phyloP scores from a whole-genome alignment of 30 jellyfish, hydroid and myxozoan genomes.

The Pelagia noctiluca region DNA sequence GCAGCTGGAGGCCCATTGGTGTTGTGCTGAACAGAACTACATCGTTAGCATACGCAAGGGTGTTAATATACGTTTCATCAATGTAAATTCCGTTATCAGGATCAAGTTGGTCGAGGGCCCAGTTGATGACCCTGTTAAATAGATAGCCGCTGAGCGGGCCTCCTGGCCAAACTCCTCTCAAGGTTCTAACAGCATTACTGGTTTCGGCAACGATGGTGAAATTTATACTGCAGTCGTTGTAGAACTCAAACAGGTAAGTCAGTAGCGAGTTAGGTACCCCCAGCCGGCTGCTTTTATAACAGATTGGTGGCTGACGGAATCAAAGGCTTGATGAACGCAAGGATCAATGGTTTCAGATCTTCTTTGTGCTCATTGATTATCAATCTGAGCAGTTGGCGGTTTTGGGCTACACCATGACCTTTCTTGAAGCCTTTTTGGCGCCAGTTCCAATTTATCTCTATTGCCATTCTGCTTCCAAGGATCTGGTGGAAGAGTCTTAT shows the following conservation, averaged over 20 bases:
- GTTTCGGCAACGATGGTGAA: not conserved
- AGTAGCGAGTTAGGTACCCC: constrained; percentile 13
- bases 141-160: constrained; percentile 6
- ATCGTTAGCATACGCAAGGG: not conserved
- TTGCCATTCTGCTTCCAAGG: no score
- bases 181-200: not conserved
- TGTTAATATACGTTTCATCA: not conserved
- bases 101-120: constrained; percentile 29
- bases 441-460: constrained; percentile 13
- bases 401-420: constrained; percentile 3
- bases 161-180: constrained; percentile 24
- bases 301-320: not conserved
- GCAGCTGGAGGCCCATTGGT: constrained; percentile 22
- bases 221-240: not conserved
- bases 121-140: not conserved
- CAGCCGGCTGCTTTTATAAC: constrained; percentile 25
- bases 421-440: not conserved
- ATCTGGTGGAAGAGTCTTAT: not conserved
- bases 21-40: constrained; percentile 14
- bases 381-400: not conserved
- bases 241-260: constrained; percentile 6
- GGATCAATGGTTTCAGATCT: no score
- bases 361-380: no score
- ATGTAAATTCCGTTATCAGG: not conserved
- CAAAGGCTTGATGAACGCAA: no score